Percentiles rank a stretch among this genome's conserved stretches.
Conservation (phyloP, 2,888 invertebrate genomes). For the Ypsolopha scabrella region DNA sequence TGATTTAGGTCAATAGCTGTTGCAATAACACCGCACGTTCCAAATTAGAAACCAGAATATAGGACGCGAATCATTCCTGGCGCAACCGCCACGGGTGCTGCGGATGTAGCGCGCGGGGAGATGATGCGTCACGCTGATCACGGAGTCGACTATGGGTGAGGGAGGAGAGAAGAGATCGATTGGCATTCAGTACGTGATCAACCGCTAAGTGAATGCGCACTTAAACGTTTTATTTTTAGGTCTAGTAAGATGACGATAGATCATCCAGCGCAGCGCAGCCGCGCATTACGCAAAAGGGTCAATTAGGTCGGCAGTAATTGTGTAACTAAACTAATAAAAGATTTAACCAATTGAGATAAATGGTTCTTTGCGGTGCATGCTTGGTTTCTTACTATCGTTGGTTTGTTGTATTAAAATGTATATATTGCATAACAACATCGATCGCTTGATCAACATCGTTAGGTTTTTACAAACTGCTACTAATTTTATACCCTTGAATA, state of each 20-base stretch:
- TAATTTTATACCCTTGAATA: too few species aligned
- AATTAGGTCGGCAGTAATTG: slow-evolving; percentile 2
- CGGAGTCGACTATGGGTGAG: too few species aligned
- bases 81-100: neutral
- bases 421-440: too few species aligned
- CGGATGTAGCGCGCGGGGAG: neutral
- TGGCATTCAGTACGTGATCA: too few species aligned
- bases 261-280: neutral
- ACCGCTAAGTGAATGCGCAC: too few species aligned
- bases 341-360: slow-evolving; percentile 4
- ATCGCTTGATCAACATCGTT: too few species aligned
- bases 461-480: too few species aligned
- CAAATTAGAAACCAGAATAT: slow-evolving; percentile 1
- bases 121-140: too few species aligned
- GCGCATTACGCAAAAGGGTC: slow-evolving; percentile 1
- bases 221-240: too few species aligned
- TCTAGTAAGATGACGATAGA: neutral
- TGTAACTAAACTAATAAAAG: slow-evolving; percentile 4
- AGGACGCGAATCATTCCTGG: neutral
- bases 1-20: neutral
- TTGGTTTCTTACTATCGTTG: too few species aligned
- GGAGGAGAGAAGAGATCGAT: too few species aligned
- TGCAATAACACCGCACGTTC: neutral
- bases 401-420: too few species aligned
- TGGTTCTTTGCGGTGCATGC: neutral